phyloP scores from a whole-genome alignment of 2,797 vertebrate species.

The Premnoplex brunnescens region DNA sequence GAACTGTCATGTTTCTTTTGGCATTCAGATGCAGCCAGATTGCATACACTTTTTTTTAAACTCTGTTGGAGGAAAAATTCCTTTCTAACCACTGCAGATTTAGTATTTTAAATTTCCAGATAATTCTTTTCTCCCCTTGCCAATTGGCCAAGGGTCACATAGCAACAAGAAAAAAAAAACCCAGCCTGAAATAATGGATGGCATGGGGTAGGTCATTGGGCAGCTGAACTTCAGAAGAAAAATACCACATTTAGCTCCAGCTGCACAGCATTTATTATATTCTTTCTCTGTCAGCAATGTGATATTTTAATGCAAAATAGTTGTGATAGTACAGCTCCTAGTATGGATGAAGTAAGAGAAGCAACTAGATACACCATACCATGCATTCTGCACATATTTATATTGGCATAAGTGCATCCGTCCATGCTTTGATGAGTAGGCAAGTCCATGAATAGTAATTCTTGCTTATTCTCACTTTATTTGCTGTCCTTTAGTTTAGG shows the following conservation, averaged over 20 bases:
- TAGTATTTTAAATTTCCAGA: constrained; percentile 32
- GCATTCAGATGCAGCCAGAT: constrained; percentile 43
- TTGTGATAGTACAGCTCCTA: neutral
- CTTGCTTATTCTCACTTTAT: constrained; percentile 16
- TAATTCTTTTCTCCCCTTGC: constrained; percentile 19
- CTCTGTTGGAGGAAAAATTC: constrained; percentile 6
- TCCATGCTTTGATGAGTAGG: constrained; percentile 4
- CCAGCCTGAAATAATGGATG: neutral
- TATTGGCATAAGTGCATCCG: neutral
- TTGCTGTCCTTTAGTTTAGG: constrained; percentile 42
- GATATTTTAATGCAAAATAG: constrained; percentile 35
- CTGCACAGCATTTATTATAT: neutral
- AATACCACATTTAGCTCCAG: neutral
- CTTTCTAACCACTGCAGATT: constrained; percentile 15
- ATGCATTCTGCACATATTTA: constrained; percentile 9
- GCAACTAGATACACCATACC: neutral
- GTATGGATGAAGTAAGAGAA: neutral
- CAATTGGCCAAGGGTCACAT: neutral
- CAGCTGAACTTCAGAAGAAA: constrained; percentile 3
- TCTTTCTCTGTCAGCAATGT: neutral
- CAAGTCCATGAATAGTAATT: constrained; percentile 1
- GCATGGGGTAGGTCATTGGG: neutral
- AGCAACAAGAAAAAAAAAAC: neutral
- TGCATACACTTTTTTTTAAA: neutral
- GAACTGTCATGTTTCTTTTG: constrained; percentile 37